Base-by-base conservation (phyloP, 92 coral and sea anemone genomes). In the Diadumene lineata region DNA sequence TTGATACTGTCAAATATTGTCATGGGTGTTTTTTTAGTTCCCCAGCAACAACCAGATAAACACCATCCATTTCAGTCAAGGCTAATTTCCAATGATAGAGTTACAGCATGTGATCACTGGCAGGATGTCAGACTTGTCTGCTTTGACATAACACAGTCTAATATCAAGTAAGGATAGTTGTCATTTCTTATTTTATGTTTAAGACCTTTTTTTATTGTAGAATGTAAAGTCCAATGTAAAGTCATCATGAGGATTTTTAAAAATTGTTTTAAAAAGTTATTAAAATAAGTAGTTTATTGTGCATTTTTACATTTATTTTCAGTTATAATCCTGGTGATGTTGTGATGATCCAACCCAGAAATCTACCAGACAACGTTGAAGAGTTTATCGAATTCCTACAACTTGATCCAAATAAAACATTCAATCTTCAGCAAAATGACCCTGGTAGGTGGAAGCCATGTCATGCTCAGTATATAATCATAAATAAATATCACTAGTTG, bases 131-230 rank as follows among this genome's bases (percentile, higher is more conserved):
- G 97, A 31, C 87, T 94, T 53, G 91, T 94, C 32, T 82, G 77
- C 21, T 70, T 94, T 64, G 98, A 94, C 82, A 88, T 84, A 43
- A 81, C 81, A 33, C 84, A 89, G 34, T 94, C 98, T 62, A 89
- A 85, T 69, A 86, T 91, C 82, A 94, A 91, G 98, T 93, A 84
- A n/a, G n/a, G n/a, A n/a, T n/a, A n/a, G n/a, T n/a, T n/a, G n/a
- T n/a, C n/a, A n/a, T n/a, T n/a, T n/a, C n/a, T n/a, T n/a, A n/a
- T n/a, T n/a, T n/a, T n/a, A n/a, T n/a, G n/a, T n/a, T n/a, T n/a
- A n/a, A n/a, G n/a, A n/a, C n/a, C n/a, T n/a, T n/a, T n/a, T n/a
- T n/a, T n/a, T n/a, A n/a, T n/a, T n/a, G n/a, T n/a, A n/a, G n/a
- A n/a, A n/a, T n/a, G n/a, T n/a, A n/a, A n/a, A n/a, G n/a, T n/a